Conservation (phyloP, 64 coral and sea anemone genomes). For the Montipora cactus region DNA sequence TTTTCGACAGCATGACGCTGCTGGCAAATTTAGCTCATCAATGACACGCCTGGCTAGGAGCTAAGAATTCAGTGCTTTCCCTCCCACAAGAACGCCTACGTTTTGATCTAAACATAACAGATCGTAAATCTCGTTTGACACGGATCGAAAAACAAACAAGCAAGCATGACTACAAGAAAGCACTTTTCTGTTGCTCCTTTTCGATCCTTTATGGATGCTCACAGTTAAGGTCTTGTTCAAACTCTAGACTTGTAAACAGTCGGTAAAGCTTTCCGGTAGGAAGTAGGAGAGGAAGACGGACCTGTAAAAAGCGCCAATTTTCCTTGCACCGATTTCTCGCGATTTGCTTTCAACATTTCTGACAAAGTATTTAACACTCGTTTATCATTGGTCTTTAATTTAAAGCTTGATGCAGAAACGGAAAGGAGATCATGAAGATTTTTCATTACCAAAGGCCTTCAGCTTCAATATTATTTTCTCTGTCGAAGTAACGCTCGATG, state of each 20-base stretch:
- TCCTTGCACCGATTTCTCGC: no score
- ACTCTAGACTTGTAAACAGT: no score
- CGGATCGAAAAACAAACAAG: neutral
- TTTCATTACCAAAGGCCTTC: no score
- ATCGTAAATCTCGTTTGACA: neutral
- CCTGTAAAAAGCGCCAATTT: neutral
- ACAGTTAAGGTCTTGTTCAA: no score
- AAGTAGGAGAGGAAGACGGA: neutral
- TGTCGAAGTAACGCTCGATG: no score
- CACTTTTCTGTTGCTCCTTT: neutral
- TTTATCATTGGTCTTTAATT: no score
- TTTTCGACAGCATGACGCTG: neutral
- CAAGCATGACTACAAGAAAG: neutral
- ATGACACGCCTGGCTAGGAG: neutral
- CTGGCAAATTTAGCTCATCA: neutral
- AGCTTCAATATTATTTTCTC: no score
- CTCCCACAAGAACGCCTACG: neutral
- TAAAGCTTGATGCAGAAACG: no score
- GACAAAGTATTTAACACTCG: no score
- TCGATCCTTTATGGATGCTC: no score
- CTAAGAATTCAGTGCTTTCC: neutral
- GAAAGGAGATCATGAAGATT: no score
- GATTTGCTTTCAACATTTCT: no score
- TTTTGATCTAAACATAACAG: neutral
- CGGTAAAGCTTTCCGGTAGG: neutral